These are phyloP conservation scores for Brachylomia viminalis DNA, from an alignment of 2,888 invertebrate genomes.

Conservation along the genomic window DNA sequence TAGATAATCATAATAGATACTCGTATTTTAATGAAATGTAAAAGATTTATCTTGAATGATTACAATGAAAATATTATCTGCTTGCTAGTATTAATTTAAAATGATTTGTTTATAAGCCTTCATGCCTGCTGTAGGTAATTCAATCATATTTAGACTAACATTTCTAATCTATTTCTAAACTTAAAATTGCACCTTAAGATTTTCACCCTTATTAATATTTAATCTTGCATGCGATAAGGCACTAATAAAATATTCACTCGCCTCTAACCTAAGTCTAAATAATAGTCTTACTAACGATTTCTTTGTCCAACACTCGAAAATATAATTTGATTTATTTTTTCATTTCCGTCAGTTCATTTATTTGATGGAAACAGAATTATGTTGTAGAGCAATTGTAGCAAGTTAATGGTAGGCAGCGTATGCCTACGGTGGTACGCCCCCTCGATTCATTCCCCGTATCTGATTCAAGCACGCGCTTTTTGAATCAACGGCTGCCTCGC, in stretches of 20 bases:
- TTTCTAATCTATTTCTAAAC: constrained; percentile 6
- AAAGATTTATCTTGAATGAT: background rate
- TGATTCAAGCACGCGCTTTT: constrained; percentile 83
- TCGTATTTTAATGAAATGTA: constrained; percentile 10
- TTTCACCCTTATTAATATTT: constrained; percentile 16
- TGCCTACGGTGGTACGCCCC: constrained; percentile 67
- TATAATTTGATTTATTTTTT: constrained; percentile 80
- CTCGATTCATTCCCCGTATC: constrained; percentile 78
- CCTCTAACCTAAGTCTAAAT: constrained; percentile 24
- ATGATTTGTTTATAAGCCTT: background rate
- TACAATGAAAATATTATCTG: constrained; percentile 6
- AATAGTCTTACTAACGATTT: constrained; percentile 69
- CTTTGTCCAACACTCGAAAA: constrained; percentile 69
- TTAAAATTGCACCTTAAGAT: background rate
- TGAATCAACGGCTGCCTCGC: constrained; percentile 75
- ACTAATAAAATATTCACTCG: constrained; percentile 27
- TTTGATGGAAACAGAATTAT: constrained; percentile 81
- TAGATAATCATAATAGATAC: no score
- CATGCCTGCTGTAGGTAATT: background rate
- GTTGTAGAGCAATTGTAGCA: constrained; percentile 77
- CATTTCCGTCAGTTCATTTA: constrained; percentile 81
- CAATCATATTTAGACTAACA: background rate
- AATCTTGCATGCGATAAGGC: constrained; percentile 15
- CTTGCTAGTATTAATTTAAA: background rate
- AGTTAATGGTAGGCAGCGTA: constrained; percentile 74